Percentiles rank a stretch among this genome's conserved stretches.
Evolutionary conservation across 2,113 vertebrate genomes (phyloP).

Genomic region (Aegithalos caudatus): DNA sequence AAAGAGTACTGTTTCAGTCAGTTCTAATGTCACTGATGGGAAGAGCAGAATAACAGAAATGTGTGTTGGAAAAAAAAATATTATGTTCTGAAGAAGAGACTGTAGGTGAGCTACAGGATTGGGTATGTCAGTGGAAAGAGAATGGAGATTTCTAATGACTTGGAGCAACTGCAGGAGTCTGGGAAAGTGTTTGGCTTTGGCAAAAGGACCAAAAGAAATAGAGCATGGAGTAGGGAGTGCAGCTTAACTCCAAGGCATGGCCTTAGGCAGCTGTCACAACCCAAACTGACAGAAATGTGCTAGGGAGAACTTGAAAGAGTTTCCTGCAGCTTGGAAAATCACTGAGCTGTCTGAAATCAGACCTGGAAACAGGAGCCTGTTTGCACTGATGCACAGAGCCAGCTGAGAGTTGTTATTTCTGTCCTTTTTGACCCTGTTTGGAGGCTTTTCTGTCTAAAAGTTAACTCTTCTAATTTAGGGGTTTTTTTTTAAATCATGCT

Average conservation of each 20-base stretch:
- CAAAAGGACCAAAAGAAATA: background rate
- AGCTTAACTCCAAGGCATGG: background rate
- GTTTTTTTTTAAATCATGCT: background rate
- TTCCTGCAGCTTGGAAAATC: background rate
- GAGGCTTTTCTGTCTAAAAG: background rate
- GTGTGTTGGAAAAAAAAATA: background rate
- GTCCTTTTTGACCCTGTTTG: background rate
- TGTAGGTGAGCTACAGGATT: background rate
- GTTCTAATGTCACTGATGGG: background rate
- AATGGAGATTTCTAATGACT: background rate
- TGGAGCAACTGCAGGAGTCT: background rate
- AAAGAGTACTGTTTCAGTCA: background rate
- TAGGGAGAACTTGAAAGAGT: background rate
- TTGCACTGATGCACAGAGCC: background rate
- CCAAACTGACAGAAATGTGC: background rate
- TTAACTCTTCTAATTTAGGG: background rate
- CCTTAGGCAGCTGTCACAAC: rapidly evolving
- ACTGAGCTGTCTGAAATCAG: background rate
- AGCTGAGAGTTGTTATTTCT: background rate
- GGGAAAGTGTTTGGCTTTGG: background rate
- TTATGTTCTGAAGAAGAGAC: background rate
- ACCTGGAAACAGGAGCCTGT: background rate
- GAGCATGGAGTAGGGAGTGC: background rate
- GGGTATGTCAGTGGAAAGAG: background rate
- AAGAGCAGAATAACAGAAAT: background rate